Conservation (phyloP, 2,113 vertebrate genomes). For the Fulmarus glacialis region DNA sequence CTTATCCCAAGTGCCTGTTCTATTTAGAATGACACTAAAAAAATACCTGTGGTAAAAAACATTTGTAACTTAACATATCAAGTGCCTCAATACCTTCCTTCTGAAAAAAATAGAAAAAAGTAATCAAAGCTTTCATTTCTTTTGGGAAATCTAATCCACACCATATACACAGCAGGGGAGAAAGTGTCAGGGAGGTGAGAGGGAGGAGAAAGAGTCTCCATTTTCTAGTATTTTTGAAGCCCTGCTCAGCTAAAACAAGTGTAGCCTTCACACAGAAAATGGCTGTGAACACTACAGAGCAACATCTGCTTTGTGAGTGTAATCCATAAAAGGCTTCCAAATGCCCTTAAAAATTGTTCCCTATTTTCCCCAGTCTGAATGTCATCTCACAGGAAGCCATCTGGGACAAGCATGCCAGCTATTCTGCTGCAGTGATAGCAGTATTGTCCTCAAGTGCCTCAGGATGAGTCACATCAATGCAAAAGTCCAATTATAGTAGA, state of each 20-base stretch:
- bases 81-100: background rate
- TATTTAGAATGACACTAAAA: background rate
- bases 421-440: slow-evolving; percentile 8
- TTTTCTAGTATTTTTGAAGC: background rate
- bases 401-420: slow-evolving; percentile 44
- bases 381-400: slow-evolving; percentile 51
- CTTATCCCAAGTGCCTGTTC: background rate
- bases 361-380: slow-evolving; percentile 38
- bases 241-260: background rate
- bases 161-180: background rate
- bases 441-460: slow-evolving; percentile 60
- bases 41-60: background rate
- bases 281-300: slow-evolving; percentile 14
- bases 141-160: background rate
- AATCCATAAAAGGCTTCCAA: slow-evolving; percentile 51
- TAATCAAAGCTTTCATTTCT: background rate
- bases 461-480: slow-evolving; percentile 58
- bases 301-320: slow-evolving; percentile 52
- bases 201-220: background rate
- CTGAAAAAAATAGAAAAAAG: background rate
- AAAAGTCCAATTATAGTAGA: slow-evolving; percentile 50
- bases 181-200: background rate
- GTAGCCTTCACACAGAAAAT: slow-evolving; percentile 5
- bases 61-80: background rate
- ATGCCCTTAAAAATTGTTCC: slow-evolving; percentile 52